These are phyloP conservation scores for Bimastos eiseni DNA, from an alignment of 2,888 invertebrate species.

Conservation along the genomic window DNA sequence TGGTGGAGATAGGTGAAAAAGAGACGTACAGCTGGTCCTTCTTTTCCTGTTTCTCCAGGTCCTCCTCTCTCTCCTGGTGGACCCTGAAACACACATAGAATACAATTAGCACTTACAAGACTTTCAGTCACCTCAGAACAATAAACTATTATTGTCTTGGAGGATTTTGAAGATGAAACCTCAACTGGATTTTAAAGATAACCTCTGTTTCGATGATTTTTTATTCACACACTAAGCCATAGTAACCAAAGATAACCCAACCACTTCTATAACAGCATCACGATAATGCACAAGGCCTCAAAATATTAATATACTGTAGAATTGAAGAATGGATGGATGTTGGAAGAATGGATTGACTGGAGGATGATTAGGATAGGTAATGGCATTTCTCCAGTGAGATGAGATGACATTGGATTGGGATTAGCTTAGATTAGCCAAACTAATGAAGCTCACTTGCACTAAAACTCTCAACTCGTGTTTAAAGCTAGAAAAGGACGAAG, in stretches of 20 bases:
- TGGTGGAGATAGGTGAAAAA: not conserved
- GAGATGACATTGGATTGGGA: not conserved
- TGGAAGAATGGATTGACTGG: no score
- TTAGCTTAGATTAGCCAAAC: not conserved
- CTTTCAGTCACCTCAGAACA: not conserved
- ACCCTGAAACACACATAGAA: conserved; percentile 34
- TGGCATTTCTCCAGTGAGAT: not conserved
- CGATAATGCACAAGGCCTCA: not conserved
- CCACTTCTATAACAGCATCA: not conserved
- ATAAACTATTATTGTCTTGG: not conserved
- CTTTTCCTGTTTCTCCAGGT: conserved; percentile 45
- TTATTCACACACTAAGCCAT: not conserved
- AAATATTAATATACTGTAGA: not conserved
- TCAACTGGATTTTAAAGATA: not conserved
- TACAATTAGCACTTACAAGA: not conserved
- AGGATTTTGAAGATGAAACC: not conserved
- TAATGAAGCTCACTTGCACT: not conserved
- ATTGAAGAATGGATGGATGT: not conserved
- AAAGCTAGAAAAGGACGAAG: not conserved
- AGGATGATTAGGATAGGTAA: no score
- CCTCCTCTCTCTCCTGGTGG: conserved; percentile 38
- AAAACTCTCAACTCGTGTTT: not conserved
- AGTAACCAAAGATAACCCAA: not conserved
- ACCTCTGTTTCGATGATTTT: not conserved
- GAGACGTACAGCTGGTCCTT: conserved; percentile 50